These are phyloP conservation scores for Torymus auratus DNA, from an alignment of 2,888 invertebrate species.

Conservation along the genomic window DNA sequence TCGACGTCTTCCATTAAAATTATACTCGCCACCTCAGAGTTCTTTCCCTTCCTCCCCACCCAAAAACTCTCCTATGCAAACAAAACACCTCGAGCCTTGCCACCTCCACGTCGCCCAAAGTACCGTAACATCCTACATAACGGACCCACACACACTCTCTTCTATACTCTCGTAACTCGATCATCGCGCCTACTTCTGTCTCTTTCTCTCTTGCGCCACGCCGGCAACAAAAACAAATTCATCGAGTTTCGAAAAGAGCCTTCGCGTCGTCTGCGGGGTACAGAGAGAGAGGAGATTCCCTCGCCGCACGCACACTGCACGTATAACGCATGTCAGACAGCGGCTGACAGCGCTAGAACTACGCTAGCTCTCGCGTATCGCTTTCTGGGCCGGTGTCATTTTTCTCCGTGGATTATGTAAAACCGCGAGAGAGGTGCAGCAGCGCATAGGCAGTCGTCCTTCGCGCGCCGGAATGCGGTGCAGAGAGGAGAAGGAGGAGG, in stretches of 20 bases:
- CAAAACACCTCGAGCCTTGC: too few relatives aligned
- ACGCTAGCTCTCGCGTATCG: slow-evolving; percentile 55
- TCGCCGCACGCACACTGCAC: too few relatives aligned
- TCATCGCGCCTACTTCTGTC: too few relatives aligned
- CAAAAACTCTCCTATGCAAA: not conserved
- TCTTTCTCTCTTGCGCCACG: not conserved
- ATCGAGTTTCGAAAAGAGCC: slow-evolving; percentile 7
- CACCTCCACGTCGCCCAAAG: slow-evolving; percentile 18
- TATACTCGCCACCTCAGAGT: not conserved
- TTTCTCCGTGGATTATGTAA: slow-evolving; percentile 65
- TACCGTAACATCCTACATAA: slow-evolving; percentile 38
- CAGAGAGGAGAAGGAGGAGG: slow-evolving; percentile 54
- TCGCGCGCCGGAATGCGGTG: slow-evolving; percentile 56
- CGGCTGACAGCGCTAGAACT: too few relatives aligned
- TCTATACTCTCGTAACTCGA: too few relatives aligned
- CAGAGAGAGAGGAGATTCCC: not conserved
- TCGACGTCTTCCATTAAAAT: not conserved
- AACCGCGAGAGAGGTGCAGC: slow-evolving; percentile 57
- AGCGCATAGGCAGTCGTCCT: slow-evolving; percentile 58
- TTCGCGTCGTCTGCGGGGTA: slow-evolving; percentile 7
- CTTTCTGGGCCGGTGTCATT: slow-evolving; percentile 65
- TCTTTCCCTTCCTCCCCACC: slow-evolving; percentile 19
- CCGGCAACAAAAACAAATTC: slow-evolving; percentile 2
- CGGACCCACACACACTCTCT: slow-evolving; percentile 3
- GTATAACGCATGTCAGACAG: too few relatives aligned